These are phyloP conservation scores for pig (Sus scrofa) DNA, from an alignment of 2,113 vertebrate genomes.

Conservation along the genomic window DNA sequence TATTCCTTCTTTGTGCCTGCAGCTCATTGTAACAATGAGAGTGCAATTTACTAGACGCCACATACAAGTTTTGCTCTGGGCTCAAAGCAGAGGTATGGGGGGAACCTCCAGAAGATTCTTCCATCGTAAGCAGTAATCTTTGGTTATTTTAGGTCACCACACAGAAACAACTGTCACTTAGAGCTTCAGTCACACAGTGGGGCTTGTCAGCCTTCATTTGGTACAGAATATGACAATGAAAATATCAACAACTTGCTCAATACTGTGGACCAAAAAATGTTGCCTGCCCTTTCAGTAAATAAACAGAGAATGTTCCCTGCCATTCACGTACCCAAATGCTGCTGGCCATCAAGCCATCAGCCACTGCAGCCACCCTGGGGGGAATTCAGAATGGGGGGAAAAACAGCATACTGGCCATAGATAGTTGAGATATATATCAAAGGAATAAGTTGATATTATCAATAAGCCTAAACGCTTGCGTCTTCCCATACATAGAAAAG, in stretches of 20 bases:
- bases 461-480: background rate
- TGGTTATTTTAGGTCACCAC: constrained; percentile 20
- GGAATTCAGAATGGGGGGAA: background rate
- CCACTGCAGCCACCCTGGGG: background rate
- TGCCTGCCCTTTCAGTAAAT: background rate
- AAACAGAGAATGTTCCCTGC: background rate
- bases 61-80: background rate
- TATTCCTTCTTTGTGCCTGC: background rate
- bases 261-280: background rate
- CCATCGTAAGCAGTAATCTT: constrained; percentile 35
- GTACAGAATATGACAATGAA: constrained; percentile 42
- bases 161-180: constrained; percentile 49
- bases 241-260: constrained; percentile 20
- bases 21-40: background rate
- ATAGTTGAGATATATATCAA: background rate
- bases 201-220: background rate
- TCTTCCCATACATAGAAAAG: background rate
- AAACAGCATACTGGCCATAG: background rate
- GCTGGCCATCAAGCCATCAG: background rate
- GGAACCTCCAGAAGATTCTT: constrained; percentile 43
- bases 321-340: background rate
- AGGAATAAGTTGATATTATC: background rate
- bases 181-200: constrained; percentile 47
- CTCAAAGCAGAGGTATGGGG: background rate
- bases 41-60: background rate